A percentile compares a stretch with the other conserved stretches of the same genome.
Evolutionary conservation across 2,113 vertebrate genomes (phyloP).

Genomic region (Sterrhoptilus dennistouni): DNA sequence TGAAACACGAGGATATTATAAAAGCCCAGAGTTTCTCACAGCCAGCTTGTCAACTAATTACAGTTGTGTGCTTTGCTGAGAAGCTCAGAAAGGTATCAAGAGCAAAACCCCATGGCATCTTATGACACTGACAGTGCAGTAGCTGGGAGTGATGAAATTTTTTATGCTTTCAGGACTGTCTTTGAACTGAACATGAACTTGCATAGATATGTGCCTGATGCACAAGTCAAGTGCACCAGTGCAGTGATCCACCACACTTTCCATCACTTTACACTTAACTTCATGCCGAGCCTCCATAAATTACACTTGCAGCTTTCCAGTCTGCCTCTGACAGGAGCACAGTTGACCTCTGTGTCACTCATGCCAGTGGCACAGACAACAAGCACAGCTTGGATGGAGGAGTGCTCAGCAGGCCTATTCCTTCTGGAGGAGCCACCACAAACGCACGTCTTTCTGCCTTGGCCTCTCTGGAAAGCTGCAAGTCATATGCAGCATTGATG

Average conservation of each 20-base stretch:
- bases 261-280: constrained; percentile 68
- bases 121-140: constrained; percentile 13
- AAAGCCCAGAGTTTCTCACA: neutral
- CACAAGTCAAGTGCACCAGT: constrained; percentile 62
- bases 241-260: constrained; percentile 61
- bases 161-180: constrained; percentile 39
- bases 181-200: constrained; percentile 59
- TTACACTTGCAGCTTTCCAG: constrained; percentile 47
- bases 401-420: neutral
- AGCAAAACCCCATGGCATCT: constrained; percentile 26
- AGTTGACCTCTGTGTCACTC: neutral
- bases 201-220: constrained; percentile 41
- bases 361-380: accelerated
- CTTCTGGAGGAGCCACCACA: neutral
- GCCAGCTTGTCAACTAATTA: constrained; percentile 30
- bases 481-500: neutral
- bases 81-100: constrained; percentile 18
- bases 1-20: neutral
- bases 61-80: neutral
- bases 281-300: constrained; percentile 60
- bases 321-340: neutral
- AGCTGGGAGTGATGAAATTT: neutral
- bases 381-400: neutral
- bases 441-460: neutral
- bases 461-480: neutral